Evolutionary conservation across 1,140 invertebrate genomes (phyloP), one percentile per base, ranked within the genome.

Genomic region (Aphidius ervi): DNA sequence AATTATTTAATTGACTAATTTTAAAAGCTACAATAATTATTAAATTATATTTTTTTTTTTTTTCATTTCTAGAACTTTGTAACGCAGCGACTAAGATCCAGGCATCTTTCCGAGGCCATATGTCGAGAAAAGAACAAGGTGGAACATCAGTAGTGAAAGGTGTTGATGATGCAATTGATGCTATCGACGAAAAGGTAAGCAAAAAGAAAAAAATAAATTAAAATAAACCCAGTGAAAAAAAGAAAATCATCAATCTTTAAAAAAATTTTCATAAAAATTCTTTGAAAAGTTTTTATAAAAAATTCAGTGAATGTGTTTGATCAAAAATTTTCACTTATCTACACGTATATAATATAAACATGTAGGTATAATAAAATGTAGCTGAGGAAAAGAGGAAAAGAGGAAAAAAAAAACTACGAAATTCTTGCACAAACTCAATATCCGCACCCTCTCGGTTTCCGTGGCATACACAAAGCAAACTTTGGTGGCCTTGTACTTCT

Each of bases 11-110:
- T 31, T 31, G 23, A 31, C 23, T 31, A 31, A 31, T 31, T 31
- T 16, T 16, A 16, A 16, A 16, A 16, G 16, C 16, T 16, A 16
- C 1, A 16, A 16, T 40, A 6, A 42, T 37, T 53, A 16, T 31
- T 54, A 48, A 46, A 46, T 47, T 23, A 37, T 23, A 58, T 20
- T 58, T 41, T 59, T 56, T 10, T 42, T 42, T 16, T 46, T 43
- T 46, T 47, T 46, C 10, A 46, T 41, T 58, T 60, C 6, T 82
- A 92, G 93, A 95, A 68, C 81, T 96, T 62, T 90, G 89, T 75
- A 81, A 92, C 72, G 94, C 94, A 9, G 94, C 93, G 37, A 88
- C 88, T 43, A 95, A 94, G 83, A 96, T 96, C 70, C 94, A 97
- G 78, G 92, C 92, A 3, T 92, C 92, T 47, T 96, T 96, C 83